Percentiles rank a stretch among this genome's conserved stretches.
Evolutionary conservation across 2,888 invertebrate genomes (phyloP).

Genomic region (Drosophila multiciliata): DNA sequence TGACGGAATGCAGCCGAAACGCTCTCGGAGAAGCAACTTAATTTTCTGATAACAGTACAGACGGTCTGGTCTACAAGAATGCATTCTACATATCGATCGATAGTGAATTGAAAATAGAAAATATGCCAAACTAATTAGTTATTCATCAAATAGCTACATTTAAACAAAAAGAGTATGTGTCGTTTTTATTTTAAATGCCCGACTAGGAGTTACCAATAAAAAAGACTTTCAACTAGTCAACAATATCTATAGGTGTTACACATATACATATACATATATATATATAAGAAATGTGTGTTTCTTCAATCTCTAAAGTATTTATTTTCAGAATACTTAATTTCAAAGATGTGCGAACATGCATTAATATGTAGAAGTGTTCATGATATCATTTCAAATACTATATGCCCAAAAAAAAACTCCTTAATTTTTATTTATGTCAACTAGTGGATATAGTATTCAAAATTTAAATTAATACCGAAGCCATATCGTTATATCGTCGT

Average conservation of each 20-base stretch:
- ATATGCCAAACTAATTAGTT: neutral
- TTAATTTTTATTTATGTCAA: neutral
- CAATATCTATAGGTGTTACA: neutral
- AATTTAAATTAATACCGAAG: neutral
- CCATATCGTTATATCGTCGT: neutral
- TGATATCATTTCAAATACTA: neutral
- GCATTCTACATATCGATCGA: neutral
- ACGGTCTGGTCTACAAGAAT: neutral
- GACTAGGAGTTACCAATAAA: neutral
- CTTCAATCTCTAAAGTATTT: neutral
- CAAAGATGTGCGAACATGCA: neutral
- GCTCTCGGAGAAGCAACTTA: constrained; percentile 8
- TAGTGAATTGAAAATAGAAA: neutral
- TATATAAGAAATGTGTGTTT: neutral
- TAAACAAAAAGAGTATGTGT: too few species aligned
- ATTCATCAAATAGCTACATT: neutral
- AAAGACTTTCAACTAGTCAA: neutral
- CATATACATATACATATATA: neutral
- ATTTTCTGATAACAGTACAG: constrained; percentile 15
- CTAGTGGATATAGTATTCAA: neutral
- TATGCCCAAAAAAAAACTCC: neutral
- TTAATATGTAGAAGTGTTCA: neutral
- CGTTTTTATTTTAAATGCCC: too few species aligned
- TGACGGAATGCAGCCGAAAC: constrained; percentile 54
- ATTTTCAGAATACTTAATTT: neutral